Percentiles rank a stretch among this genome's conserved stretches.
Evolutionary conservation across 2,797 vertebrate genomes (phyloP).

Genomic region (Micrastur ruficollis): DNA sequence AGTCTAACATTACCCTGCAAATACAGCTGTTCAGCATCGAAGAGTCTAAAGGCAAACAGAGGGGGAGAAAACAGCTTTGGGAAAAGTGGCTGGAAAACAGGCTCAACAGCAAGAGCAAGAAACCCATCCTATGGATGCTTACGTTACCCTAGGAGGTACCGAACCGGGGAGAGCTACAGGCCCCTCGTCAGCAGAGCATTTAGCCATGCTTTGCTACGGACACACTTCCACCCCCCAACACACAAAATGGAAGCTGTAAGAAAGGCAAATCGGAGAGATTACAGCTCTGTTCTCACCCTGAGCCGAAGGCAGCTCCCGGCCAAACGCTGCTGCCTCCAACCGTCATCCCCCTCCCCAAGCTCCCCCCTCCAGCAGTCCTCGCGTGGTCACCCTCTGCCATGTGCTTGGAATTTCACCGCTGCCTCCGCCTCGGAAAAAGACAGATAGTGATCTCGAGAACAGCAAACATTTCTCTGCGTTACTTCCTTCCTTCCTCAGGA

Average conservation of each 20-base stretch:
- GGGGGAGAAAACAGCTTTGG: constrained; percentile 8
- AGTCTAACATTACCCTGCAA: constrained; percentile 46
- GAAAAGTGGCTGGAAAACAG: constrained; percentile 42
- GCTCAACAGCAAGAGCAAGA: constrained; percentile 37
- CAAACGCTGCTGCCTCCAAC: neutral
- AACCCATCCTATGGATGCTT: neutral
- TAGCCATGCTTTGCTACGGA: neutral
- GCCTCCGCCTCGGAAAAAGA: constrained; percentile 53
- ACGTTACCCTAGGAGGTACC: constrained; percentile 6
- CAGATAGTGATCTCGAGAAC: constrained; percentile 72
- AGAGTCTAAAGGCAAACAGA: constrained; percentile 43
- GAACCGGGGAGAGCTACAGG: neutral
- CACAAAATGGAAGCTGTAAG: constrained; percentile 52
- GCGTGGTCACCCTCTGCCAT: constrained; percentile 34
- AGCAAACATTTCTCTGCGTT: constrained; percentile 63
- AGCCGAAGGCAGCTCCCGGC: neutral
- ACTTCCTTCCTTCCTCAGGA: constrained; percentile 77
- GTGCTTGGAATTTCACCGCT: constrained; percentile 62
- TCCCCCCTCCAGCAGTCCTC: constrained; percentile 47
- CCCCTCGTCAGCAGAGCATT: constrained; percentile 14
- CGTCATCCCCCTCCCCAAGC: constrained; percentile 12
- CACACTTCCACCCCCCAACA: neutral
- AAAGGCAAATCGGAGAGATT: constrained; percentile 63
- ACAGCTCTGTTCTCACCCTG: constrained; percentile 36
- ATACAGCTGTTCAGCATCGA: constrained; percentile 35